A percentile compares a stretch with the other conserved stretches of the same genome.
phyloP scores from a whole-genome alignment of 2,113 vertebrate genomes.

The Actenoides hombroni region DNA sequence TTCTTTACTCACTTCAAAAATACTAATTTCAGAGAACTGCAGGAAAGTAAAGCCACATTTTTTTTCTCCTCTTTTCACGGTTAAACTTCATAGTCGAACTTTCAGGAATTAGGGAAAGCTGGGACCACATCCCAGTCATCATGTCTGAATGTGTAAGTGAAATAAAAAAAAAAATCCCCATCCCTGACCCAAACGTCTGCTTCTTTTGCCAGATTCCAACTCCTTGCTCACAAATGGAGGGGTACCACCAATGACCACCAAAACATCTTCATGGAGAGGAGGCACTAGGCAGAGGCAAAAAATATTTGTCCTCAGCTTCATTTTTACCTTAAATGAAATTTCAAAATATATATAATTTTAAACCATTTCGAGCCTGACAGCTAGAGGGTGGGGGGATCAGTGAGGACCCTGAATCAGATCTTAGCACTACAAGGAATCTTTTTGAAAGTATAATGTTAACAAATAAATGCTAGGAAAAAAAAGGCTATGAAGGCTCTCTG shows the following conservation, averaged over 20 bases:
- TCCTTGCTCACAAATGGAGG: neutral
- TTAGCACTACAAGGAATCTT: neutral
- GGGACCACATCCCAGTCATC: neutral
- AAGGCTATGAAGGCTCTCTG: neutral
- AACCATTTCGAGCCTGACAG: neutral
- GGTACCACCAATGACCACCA: neutral
- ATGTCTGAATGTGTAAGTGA: neutral
- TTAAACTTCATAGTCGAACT: neutral
- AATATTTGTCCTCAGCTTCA: neutral
- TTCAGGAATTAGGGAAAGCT: neutral
- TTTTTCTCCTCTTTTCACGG: neutral
- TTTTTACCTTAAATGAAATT: neutral
- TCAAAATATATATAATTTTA: neutral
- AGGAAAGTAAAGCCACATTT: neutral
- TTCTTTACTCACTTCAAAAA: neutral
- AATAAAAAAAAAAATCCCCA: neutral
- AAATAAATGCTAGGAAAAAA: neutral
- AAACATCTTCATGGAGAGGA: neutral
- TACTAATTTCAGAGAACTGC: neutral
- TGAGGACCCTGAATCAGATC: neutral
- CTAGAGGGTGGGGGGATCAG: neutral
- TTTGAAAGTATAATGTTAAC: neutral
- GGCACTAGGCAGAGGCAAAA: neutral
- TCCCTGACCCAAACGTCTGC: neutral
- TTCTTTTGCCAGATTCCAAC: neutral